Evolutionary conservation across 2,113 vertebrate genomes (phyloP).

Genomic region (Lampris incognitus): DNA sequence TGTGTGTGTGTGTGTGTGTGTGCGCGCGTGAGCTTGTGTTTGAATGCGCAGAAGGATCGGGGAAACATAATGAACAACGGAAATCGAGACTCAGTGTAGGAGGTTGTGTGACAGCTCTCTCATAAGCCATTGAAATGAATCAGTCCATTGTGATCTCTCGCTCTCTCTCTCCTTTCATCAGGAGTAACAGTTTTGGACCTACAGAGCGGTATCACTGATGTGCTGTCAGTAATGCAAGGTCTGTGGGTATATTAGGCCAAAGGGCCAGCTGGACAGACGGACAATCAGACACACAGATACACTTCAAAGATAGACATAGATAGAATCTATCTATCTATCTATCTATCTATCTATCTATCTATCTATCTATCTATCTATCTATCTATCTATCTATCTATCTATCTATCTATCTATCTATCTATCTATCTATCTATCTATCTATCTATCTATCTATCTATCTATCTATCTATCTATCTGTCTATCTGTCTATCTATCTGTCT

Average conservation of each 20-base stretch:
- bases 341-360: no score
- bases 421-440: no score
- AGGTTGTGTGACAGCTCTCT: constrained; percentile 63
- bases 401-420: no score
- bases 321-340: no score
- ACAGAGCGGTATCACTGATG: constrained; percentile 72
- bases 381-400: no score
- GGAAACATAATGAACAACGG: constrained; percentile 41
- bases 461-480: no score
- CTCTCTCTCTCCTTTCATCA: constrained; percentile 30
- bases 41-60: constrained; percentile 43
- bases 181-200: constrained; percentile 62
- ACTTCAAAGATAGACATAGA: neutral
- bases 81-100: constrained; percentile 59
- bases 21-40: neutral
- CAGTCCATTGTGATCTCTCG: constrained; percentile 38
- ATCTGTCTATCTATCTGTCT: no score
- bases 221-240: constrained; percentile 70
- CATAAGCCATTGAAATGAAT: constrained; percentile 58
- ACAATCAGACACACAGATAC: constrained; percentile 22
- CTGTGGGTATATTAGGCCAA: constrained; percentile 69
- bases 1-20: constrained; percentile 24
- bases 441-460: no score
- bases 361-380: no score
- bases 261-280: constrained; percentile 57